Evolutionary conservation across 2,797 vertebrate genomes (phyloP), one percentile per base, ranked within the genome.

Genomic region (Microcaecilia unicolor): DNA sequence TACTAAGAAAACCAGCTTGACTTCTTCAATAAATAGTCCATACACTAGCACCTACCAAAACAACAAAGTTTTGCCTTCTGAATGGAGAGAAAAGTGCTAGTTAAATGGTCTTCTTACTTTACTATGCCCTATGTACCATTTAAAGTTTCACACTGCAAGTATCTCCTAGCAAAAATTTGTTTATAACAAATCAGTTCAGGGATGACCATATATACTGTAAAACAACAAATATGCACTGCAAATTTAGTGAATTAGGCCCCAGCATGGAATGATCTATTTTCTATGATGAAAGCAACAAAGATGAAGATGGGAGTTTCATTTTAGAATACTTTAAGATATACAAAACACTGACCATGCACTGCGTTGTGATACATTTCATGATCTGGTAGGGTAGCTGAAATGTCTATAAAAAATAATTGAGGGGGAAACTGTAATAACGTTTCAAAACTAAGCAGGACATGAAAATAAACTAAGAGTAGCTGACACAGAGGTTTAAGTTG

Each of bases 321-420:
- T 58, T 46, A 74, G 48, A 59, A 44, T 41, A 48, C 10, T 56
- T 38, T 15, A 38, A 59, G 52, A 59, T 24, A 57, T 41, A 51
- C 17, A 48, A 44, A 75, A 80, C n/a, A 88, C 80, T 75, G 76
- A 88, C 85, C 78, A 80, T 78, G 77, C 45, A 76, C 65, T 68
- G 78, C 68, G 74, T 76, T 22, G 66, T 71, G 81, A 74, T 79
- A 80, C 72, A 85, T 85, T 86, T 91, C 79, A 85, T 86, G 81
- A 87, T 83, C 87, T 80, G 89, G 79, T 70, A 83, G 76, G 82
- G 75, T 65, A 63, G 85, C 86, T 63, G 87, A 86, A 87, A 83
- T 62, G 76, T 92, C 91, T 92, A 90, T 76, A 69, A 87, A 85
- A 44, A 83, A 84, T 78, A 76, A 65, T 57, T 66, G 57, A 70